A percentile compares a stretch with the other conserved stretches of the same genome.
Conservation (phyloP, 2,797 vertebrate genomes). For the Phaenicophaeus curvirostris region DNA sequence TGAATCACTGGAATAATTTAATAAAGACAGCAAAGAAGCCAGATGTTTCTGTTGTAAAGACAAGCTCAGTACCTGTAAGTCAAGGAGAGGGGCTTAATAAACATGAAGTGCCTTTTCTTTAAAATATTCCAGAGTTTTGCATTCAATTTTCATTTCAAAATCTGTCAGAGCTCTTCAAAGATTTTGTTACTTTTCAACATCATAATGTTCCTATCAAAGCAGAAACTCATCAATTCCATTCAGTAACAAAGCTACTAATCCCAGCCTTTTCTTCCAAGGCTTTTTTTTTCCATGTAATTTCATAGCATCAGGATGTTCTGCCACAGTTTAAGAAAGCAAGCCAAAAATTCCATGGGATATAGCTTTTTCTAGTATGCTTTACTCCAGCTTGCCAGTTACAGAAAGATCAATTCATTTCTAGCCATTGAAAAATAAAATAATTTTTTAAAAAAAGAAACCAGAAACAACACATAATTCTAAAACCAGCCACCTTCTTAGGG, state of each 20-base stretch:
- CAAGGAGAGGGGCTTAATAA: constrained; percentile 46
- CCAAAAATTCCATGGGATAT: constrained; percentile 63
- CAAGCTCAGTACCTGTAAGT: constrained; percentile 57
- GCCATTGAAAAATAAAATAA: constrained; percentile 28
- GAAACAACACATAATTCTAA: constrained; percentile 64
- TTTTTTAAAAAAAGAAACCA: constrained; percentile 15
- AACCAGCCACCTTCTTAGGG: constrained; percentile 53
- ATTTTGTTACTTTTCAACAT: constrained; percentile 62
- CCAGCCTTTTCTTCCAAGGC: constrained; percentile 40
- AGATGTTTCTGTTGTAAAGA: constrained; percentile 69
- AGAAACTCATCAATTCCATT: constrained; percentile 54
- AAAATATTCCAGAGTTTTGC: constrained; percentile 49
- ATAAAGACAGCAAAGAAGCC: constrained; percentile 57
- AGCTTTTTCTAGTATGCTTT: constrained; percentile 46
- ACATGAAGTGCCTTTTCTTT: constrained; percentile 52
- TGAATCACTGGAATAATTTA: constrained; percentile 62
- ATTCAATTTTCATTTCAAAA: constrained; percentile 7
- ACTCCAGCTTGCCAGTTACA: constrained; percentile 32
- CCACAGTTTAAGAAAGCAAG: constrained; percentile 50
- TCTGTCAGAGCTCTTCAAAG: constrained; percentile 46
- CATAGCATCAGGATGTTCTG: constrained; percentile 68
- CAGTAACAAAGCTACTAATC: constrained; percentile 63
- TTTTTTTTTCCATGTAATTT: constrained; percentile 52
- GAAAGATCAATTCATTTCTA: constrained; percentile 61
- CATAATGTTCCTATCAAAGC: constrained; percentile 62